These are phyloP conservation scores for Rhinolophus ferrumequinum DNA, from an alignment of 2,113 vertebrate genomes.

Conservation along the genomic window DNA sequence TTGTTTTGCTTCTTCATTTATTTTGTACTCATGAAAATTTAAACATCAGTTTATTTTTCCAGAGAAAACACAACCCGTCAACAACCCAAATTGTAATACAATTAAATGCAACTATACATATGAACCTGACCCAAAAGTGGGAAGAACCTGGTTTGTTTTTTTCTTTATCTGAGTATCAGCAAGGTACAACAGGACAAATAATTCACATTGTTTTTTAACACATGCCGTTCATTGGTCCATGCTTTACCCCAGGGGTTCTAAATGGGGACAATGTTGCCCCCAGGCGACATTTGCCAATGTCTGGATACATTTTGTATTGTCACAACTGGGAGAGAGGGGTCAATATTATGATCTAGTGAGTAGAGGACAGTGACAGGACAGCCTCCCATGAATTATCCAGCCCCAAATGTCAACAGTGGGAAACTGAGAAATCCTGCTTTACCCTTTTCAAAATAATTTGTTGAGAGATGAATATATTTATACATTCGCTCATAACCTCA, in stretches of 20 bases:
- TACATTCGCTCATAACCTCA: no score
- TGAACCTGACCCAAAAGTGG: not conserved
- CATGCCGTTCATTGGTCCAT: not conserved
- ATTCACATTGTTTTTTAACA: not conserved
- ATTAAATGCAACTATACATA: not conserved
- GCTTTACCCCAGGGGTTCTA: not conserved
- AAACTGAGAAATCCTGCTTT: not conserved
- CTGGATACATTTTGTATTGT: not conserved
- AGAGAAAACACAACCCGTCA: not conserved
- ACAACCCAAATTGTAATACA: not conserved
- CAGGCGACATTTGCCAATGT: not conserved
- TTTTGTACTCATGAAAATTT: not conserved
- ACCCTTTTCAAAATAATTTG: not conserved
- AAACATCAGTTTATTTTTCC: not conserved
- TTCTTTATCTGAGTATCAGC: not conserved
- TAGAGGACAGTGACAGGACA: not conserved
- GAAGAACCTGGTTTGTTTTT: not conserved
- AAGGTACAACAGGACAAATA: not conserved
- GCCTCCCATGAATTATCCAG: not conserved
- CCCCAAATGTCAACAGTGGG: not conserved
- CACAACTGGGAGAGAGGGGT: fast-evolving
- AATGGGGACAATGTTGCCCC: not conserved
- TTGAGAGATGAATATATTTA: not conserved
- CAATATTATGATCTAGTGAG: not conserved
- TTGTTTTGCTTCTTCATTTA: not conserved